Evolutionary conservation across 1,140 invertebrate species (phyloP), one percentile per base, ranked within the genome.

Genomic region (Rhopalosiphum padi): DNA sequence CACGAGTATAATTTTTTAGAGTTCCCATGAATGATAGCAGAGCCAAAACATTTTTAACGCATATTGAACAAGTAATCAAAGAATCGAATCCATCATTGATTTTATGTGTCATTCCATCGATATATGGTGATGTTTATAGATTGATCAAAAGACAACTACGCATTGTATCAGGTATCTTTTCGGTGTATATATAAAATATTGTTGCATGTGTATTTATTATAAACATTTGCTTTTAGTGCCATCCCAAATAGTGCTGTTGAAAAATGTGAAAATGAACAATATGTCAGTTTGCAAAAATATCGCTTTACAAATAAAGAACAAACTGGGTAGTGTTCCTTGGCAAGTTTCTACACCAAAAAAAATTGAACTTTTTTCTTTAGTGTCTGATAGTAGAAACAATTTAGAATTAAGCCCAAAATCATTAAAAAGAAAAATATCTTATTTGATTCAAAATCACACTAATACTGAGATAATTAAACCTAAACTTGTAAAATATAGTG

Each of bases 261-360:
- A 96, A 41, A 96, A 95, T 92, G 96, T 98, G 83, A 95, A 96
- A 18, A 96, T 96, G 68, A 94, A 94, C 5, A 95, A 96, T 0
- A 96, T 97, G 96, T 97, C 97, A 7, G 97, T 99, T 68, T 97
- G 97, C 1, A 98, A 98, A 0, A 99, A 99, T 94, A 94, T 99
- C 18, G 97, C 96, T 0, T 97, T 98, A 90, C 97, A 98, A 95
- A 97, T 99, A 93, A 98, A 98, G 94, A 98, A 97, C 94, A 99
- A 99, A 96, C 95, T 99, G 6, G 98, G 98, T 43, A 98, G 98
- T 1, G 96, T 97, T 21, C 97, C 98, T 0, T 99, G 98, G 98
- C 96, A 95, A 2, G 95, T 98, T 11, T 94, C 96, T 2, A 96
- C 98, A 68, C 98, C 98, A 8, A 94, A 94, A 1, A 41, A 41